Evolutionary conservation across 2,113 vertebrate genomes (phyloP).

Genomic region (Spizaetus ornatus): DNA sequence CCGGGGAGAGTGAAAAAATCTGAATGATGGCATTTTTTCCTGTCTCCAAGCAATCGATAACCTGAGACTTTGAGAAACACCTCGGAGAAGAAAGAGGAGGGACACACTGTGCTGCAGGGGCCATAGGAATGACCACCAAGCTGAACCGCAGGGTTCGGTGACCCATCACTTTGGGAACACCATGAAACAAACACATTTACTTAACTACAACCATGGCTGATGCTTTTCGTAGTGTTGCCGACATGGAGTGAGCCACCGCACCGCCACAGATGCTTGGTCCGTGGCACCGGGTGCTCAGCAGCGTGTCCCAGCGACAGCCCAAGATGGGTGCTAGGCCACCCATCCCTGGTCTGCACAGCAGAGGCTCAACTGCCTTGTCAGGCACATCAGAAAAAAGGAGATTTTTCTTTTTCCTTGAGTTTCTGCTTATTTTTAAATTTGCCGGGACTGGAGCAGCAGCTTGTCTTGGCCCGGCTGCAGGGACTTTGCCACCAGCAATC

Average conservation of each 20-base stretch:
- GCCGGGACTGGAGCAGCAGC: neutral
- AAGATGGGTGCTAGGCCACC: neutral
- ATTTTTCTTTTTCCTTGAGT: neutral
- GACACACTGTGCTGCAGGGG: rapidly evolving
- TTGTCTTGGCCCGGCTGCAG: neutral
- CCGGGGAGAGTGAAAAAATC: neutral
- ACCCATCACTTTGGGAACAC: neutral
- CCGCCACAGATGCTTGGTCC: rapidly evolving
- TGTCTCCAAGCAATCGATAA: neutral
- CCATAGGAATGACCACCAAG: neutral
- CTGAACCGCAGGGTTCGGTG: neutral
- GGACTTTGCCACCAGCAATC: neutral
- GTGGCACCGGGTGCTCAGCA: neutral
- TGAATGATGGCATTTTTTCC: neutral
- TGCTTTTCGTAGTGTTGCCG: neutral
- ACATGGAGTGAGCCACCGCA: neutral
- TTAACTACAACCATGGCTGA: neutral
- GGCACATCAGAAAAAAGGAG: neutral
- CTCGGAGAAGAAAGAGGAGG: neutral
- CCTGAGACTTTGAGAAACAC: neutral
- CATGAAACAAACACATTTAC: neutral
- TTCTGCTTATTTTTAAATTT: neutral
- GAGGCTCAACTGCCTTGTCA: neutral
- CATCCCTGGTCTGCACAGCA: neutral
- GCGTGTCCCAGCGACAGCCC: neutral